Percentiles rank a stretch among this genome's conserved stretches.
These are phyloP conservation scores for Calephelis perditalis DNA, from an alignment of 2,888 invertebrate species.

Conservation along the genomic window DNA sequence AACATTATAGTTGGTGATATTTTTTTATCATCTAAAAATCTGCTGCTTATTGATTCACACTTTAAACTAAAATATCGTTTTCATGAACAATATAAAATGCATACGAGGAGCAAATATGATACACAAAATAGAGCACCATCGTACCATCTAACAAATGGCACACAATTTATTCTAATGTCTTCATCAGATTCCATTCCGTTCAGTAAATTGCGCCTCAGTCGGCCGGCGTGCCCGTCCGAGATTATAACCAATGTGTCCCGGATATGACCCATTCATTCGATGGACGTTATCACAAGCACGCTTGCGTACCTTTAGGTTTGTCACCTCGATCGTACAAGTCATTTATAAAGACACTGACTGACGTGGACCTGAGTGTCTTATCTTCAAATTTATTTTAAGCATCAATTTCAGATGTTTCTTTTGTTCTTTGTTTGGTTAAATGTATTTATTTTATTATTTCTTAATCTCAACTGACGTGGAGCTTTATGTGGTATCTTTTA, in stretches of 20 bases:
- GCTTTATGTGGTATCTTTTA: neutral
- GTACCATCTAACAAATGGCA: conserved; percentile 9
- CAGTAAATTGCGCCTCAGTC: conserved; percentile 37
- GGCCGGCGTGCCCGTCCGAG: conserved; percentile 33
- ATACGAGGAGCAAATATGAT: neutral
- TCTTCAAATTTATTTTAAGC: no score
- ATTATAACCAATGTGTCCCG: conserved; percentile 50
- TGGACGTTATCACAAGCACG: conserved; percentile 55
- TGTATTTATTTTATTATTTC: no score
- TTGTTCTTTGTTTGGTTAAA: no score
- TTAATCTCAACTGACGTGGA: conserved; percentile 3
- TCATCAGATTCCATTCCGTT: conserved; percentile 19
- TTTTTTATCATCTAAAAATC: no score
- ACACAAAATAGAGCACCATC: neutral
- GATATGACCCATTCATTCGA: conserved; percentile 54
- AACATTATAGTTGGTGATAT: no score
- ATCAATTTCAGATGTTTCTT: no score
- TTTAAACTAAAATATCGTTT: no score
- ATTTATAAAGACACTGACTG: neutral
- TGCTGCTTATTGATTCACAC: no score
- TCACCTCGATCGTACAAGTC: neutral
- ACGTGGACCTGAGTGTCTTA: neutral
- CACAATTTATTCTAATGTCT: conserved; percentile 13
- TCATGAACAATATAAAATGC: no score
- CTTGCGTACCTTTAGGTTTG: conserved; percentile 45